Evolutionary conservation across 2,113 vertebrate species (phyloP), one percentile per base, ranked within the genome.

Genomic region (Urocynchramus pylzowi): DNA sequence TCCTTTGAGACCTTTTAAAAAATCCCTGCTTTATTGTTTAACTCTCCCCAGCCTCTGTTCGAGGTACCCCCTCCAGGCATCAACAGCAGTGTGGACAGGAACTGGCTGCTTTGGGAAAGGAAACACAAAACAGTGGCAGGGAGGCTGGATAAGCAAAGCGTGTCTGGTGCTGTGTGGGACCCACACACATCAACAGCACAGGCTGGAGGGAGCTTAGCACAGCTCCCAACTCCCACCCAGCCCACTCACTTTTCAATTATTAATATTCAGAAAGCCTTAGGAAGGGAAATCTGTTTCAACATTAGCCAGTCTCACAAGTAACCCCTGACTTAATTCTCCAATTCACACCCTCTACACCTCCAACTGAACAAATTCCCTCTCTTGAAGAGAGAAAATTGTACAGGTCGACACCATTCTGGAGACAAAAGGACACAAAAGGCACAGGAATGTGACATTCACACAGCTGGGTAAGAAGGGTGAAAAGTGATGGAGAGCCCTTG

Each of bases 31-130:
- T 69, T 50, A 69, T 22, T 37, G n/a, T 39, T 18, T 41, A 24
- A 24, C 37, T 10, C 37, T 71, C 21, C 2, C 50, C 21, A 71
- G 50, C 21, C 68, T 13, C 68, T 70, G 49, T 5, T 24, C 11
- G 35, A 52, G 47, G n/a, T 8, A 22, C 19, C 35, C 67, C 4
- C 44, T 10, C 33, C 9, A 49, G 44, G 33, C 24, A 49, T 21
- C 45, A 28, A 3, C 6, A 10, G 8, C 49, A 41, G 28, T 2
- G 18, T 1, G 31, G 6, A 4, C 0, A 11, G 8, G 7, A 76
- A 17, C 11, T 2, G 56, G 7, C n/a, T 42, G 37, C 7, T 10
- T 2, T 31, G 74, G 73, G 33, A 22, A 44, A 16, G 28, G 16
- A 54, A 35, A 31, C 44, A 50, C 30, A 9, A 8, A 63, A 5